Percentiles rank a stretch among this genome's conserved stretches.
These are phyloP conservation scores for Drosophila pseudoananassae DNA, from an alignment of 1,140 invertebrate genomes.

Conservation along the genomic window DNA sequence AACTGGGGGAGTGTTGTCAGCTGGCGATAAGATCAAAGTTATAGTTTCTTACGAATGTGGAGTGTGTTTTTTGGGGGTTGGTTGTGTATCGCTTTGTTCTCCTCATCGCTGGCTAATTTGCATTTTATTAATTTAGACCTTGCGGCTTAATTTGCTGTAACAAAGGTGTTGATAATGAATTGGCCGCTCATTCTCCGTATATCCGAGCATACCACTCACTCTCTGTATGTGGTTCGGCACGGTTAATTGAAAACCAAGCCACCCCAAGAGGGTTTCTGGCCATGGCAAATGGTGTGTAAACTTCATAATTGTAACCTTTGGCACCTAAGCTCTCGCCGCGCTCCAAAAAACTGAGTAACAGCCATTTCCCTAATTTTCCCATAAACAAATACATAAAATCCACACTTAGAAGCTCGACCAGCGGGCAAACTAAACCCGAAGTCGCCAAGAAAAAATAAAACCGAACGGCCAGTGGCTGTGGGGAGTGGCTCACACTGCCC, in stretches of 20 bases:
- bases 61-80: conserved; percentile 35
- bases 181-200: conserved; percentile 38
- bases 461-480: conserved; percentile 16
- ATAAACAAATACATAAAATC: conserved; percentile 84
- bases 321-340: conserved; percentile 50
- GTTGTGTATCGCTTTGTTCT: conserved; percentile 45
- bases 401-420: conserved; percentile 73
- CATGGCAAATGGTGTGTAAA: conserved; percentile 79
- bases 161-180: conserved; percentile 82
- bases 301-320: conserved; percentile 83
- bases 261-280: conserved; percentile 22
- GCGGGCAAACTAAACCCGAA: conserved; percentile 34
- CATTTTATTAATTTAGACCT: conserved; percentile 74
- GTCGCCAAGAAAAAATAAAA: conserved; percentile 8
- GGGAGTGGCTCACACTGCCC: conserved; percentile 30
- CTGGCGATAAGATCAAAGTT: conserved; percentile 63
- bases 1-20: conserved; percentile 24
- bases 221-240: conserved; percentile 2
- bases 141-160: conserved; percentile 77
- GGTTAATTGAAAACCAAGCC: conserved; percentile 54
- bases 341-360: conserved; percentile 59
- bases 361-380: conserved; percentile 83
- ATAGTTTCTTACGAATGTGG: conserved; percentile 5
- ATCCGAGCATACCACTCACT: conserved; percentile 17
- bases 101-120: conserved; percentile 48